A percentile compares a stretch with the other conserved stretches of the same genome.
These are phyloP conservation scores for Drosophila pachea DNA, from an alignment of 1,140 invertebrate species.

Conservation along the genomic window DNA sequence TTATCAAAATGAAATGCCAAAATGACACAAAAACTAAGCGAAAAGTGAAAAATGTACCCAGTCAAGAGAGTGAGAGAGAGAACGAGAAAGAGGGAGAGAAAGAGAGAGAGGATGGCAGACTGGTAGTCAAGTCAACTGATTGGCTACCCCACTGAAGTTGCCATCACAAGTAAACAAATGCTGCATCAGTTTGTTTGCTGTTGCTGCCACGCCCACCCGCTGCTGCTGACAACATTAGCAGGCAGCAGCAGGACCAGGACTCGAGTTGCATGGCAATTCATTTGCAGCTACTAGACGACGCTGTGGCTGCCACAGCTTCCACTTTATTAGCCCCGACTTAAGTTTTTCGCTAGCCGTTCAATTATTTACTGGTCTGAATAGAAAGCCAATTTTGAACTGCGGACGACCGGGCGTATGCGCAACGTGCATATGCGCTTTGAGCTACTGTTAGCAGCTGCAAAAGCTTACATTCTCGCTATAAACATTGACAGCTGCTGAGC, in stretches of 20 bases:
- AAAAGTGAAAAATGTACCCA: constrained; percentile 72
- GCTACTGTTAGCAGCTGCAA: constrained; percentile 7
- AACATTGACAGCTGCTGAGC: constrained; percentile 3
- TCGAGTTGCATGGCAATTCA: constrained; percentile 30
- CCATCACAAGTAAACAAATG: constrained; percentile 65
- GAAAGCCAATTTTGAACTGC: constrained; percentile 13
- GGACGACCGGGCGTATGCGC: constrained; percentile 14
- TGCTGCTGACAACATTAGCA: constrained; percentile 37
- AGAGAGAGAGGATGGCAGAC: background rate
- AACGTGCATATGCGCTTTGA: background rate
- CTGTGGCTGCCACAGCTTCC: constrained; percentile 27
- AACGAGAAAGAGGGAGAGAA: background rate
- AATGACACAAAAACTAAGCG: constrained; percentile 31
- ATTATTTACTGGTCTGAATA: constrained; percentile 5
- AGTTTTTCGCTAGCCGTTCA: constrained; percentile 9
- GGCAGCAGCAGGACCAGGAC: constrained; percentile 37
- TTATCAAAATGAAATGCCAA: constrained; percentile 72
- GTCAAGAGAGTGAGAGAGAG: constrained; percentile 17
- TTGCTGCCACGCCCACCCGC: constrained; percentile 11
- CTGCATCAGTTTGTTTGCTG: constrained; percentile 29
- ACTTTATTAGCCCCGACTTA: constrained; percentile 23
- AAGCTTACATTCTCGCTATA: constrained; percentile 3
- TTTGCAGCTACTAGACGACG: constrained; percentile 37
- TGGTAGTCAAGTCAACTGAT: constrained; percentile 60
- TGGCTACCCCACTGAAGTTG: constrained; percentile 49